phyloP scores from a whole-genome alignment of 2,113 vertebrate genomes.

The Gobio gobio region DNA sequence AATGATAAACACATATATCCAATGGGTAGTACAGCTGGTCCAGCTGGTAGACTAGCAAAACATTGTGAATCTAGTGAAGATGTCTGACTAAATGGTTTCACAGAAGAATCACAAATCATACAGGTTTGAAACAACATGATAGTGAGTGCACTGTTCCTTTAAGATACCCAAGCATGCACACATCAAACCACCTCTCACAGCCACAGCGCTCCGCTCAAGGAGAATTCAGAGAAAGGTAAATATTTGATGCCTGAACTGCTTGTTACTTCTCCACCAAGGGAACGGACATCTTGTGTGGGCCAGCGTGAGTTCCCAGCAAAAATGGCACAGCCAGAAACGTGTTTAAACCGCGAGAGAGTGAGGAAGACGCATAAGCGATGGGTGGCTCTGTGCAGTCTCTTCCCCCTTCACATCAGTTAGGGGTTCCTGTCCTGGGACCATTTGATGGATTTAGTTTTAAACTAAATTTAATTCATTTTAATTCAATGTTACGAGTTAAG shows the following conservation, averaged over 20 bases:
- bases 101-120: not conserved
- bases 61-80: too few relatives aligned
- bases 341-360: conserved; percentile 51
- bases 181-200: not conserved
- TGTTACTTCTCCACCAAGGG: not conserved
- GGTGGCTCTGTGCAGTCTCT: not conserved
- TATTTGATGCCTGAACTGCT: conserved; percentile 35
- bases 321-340: conserved; percentile 34
- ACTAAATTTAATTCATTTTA: too few relatives aligned
- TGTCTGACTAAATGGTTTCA: not conserved
- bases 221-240: conserved; percentile 33
- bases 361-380: not conserved
- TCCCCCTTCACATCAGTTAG: not conserved
- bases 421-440: too few relatives aligned
- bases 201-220: not conserved
- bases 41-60: too few relatives aligned
- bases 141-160: not conserved
- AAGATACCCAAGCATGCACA: not conserved
- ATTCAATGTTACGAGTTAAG: too few relatives aligned
- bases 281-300: conserved; percentile 42
- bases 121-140: not conserved
- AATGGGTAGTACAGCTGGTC: too few relatives aligned
- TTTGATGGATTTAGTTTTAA: too few relatives aligned
- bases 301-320: not conserved
- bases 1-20: too few relatives aligned